These are phyloP conservation scores for Trichechus manatus DNA, from an alignment of 2,113 vertebrate genomes.

Conservation along the genomic window DNA sequence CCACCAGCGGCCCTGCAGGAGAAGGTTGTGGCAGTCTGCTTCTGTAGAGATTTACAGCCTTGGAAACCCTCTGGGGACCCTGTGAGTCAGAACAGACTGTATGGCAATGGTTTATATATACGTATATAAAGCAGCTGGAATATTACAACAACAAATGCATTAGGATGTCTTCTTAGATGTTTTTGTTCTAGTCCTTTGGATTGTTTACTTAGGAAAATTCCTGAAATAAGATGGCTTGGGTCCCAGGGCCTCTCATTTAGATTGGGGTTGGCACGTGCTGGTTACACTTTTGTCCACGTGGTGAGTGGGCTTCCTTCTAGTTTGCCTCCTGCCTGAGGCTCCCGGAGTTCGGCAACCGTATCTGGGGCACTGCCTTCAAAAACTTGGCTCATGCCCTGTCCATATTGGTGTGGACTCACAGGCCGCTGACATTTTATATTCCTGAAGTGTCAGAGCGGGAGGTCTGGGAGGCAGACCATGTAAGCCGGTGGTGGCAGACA, in stretches of 20 bases:
- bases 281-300: rapidly evolving
- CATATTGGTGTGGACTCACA: background rate
- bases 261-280: rapidly evolving
- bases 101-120: no score
- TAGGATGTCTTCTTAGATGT: background rate
- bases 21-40: no score
- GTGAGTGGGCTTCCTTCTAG: rapidly evolving
- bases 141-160: no score
- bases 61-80: no score
- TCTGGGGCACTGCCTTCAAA: rapidly evolving
- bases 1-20: no score
- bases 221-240: no score
- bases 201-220: background rate
- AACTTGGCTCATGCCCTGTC: rapidly evolving
- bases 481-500: background rate
- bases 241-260: rapidly evolving
- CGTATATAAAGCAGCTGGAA: no score
- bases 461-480: background rate
- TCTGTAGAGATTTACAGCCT: no score
- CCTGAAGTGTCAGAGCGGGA: background rate
- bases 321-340: background rate
- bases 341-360: rapidly evolving
- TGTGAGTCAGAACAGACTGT: background rate
- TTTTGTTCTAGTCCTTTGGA: background rate
- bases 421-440: background rate